phyloP scores from a whole-genome alignment of 2,113 vertebrate genomes.

The Sinosuthora webbiana region DNA sequence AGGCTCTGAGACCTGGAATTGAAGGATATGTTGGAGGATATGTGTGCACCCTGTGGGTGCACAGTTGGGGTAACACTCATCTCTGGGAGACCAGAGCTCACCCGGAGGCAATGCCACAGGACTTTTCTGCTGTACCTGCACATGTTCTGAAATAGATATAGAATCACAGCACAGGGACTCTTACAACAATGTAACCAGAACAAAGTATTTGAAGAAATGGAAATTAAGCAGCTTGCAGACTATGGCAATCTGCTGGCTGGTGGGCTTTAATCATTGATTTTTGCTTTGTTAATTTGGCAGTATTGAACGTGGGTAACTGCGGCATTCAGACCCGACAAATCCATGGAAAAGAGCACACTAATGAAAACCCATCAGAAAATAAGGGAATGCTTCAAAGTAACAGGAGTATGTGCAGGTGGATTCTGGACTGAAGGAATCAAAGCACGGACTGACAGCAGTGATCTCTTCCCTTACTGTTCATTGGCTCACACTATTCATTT shows the following conservation, averaged over 20 bases:
- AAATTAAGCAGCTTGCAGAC: not conserved
- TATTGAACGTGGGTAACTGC: not conserved
- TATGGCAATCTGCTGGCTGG: not conserved
- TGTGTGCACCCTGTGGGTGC: not conserved
- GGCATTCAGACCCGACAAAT: fast-evolving
- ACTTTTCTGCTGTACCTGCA: not conserved
- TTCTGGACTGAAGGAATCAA: not conserved
- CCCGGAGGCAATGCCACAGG: not conserved
- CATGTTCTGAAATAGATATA: fast-evolving
- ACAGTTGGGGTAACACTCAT: not conserved
- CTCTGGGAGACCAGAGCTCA: not conserved
- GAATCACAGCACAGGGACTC: not conserved
- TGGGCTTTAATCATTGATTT: not conserved
- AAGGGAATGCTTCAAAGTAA: not conserved
- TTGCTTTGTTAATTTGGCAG: constrained; percentile 1
- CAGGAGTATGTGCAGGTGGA: not conserved
- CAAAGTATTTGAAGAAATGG: not conserved
- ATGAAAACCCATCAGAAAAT: not conserved
- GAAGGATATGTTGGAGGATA: fast-evolving
- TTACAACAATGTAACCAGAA: not conserved
- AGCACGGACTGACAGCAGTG: not conserved
- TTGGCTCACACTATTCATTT: not conserved
- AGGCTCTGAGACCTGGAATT: not conserved
- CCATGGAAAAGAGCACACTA: not conserved
- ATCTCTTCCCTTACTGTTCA: not conserved